phyloP scores from a whole-genome alignment of 2,888 invertebrate species.

The Apamea crenata region DNA sequence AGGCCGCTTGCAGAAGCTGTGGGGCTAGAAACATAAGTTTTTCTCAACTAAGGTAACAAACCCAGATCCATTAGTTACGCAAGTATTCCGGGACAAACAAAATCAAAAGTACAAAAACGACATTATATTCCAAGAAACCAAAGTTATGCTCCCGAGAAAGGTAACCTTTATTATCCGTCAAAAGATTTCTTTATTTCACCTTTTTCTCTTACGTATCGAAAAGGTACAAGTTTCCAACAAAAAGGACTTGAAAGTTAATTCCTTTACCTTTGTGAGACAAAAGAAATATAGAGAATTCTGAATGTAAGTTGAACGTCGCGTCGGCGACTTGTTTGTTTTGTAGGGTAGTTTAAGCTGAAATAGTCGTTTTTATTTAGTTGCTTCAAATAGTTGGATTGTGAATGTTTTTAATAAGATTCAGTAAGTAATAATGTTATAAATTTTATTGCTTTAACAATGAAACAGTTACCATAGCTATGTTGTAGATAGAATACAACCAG shows the following conservation, averaged over 20 bases:
- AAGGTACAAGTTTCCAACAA: slow-evolving; percentile 58
- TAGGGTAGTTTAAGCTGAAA: slow-evolving; percentile 1
- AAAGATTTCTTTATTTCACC: slow-evolving; percentile 62
- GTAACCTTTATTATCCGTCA: slow-evolving; percentile 57
- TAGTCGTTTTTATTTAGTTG: slow-evolving; percentile 32
- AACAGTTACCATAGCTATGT: too few species aligned
- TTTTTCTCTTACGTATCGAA: slow-evolving; percentile 51
- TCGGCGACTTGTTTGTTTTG: slow-evolving; percentile 34
- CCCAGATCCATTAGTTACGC: background rate
- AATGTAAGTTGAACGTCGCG: slow-evolving; percentile 38
- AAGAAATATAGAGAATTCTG: slow-evolving; percentile 53
- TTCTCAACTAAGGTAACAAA: background rate
- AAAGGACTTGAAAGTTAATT: slow-evolving; percentile 65
- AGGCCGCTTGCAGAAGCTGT: background rate
- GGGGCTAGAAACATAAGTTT: background rate
- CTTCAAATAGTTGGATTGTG: slow-evolving; percentile 3
- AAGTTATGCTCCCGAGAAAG: slow-evolving; percentile 41
- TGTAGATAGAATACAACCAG: too few species aligned
- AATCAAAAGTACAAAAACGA: slow-evolving; percentile 34
- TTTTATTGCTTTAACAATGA: too few species aligned
- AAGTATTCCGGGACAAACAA: background rate
- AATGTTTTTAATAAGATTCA: background rate
- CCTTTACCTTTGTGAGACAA: slow-evolving; percentile 61
- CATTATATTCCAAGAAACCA: slow-evolving; percentile 43
- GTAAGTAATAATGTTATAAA: background rate